Conservation (phyloP, 2,113 vertebrate species). For the Dolichotis patagonum region DNA sequence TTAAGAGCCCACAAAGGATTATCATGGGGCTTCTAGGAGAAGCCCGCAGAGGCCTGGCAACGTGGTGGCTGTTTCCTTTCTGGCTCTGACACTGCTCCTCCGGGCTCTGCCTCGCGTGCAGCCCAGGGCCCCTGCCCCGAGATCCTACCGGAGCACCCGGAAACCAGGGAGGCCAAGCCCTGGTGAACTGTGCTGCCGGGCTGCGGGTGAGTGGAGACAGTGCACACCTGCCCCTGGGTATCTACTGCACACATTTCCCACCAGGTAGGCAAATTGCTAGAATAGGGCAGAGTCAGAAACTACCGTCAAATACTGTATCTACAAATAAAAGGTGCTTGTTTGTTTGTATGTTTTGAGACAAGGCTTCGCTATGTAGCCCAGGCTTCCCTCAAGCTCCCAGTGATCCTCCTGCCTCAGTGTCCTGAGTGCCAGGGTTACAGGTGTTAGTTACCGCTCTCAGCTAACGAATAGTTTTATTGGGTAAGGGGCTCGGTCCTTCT, state of each 20-base stretch:
- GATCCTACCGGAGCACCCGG: background rate
- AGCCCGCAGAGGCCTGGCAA: conserved; percentile 74
- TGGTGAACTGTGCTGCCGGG: background rate
- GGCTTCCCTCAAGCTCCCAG: too few species aligned
- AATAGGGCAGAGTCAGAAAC: background rate
- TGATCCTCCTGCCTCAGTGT: too few species aligned
- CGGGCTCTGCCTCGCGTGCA: background rate
- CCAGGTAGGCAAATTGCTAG: too few species aligned
- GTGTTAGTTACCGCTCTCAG: too few species aligned
- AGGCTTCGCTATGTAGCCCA: too few species aligned
- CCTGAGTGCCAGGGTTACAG: too few species aligned
- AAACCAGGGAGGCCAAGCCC: background rate
- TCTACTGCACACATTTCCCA: background rate
- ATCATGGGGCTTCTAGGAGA: conserved; percentile 68
- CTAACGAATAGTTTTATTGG: background rate
- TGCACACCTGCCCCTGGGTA: background rate
- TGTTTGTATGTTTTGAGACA: too few species aligned
- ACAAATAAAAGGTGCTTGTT: background rate
- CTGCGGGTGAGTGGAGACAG: background rate
- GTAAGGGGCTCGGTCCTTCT: background rate
- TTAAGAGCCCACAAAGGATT: conserved; percentile 86
- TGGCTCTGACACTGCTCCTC: background rate
- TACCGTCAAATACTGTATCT: background rate
- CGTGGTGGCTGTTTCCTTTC: background rate
- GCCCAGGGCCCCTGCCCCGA: background rate